These are phyloP conservation scores for Brachionus rubens DNA, from an alignment of 1,140 invertebrate genomes.

Conservation along the genomic window DNA sequence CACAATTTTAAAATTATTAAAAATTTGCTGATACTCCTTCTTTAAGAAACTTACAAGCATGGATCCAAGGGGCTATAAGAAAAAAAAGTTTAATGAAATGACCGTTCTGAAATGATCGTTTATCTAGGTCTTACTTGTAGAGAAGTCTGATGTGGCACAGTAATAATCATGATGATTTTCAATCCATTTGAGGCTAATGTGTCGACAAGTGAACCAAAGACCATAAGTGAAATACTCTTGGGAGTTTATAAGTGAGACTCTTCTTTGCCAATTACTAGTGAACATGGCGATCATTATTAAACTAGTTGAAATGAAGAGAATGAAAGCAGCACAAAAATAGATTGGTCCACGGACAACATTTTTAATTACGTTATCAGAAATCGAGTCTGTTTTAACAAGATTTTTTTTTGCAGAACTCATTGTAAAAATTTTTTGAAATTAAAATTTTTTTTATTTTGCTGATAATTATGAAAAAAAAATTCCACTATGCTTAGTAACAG, in stretches of 20 bases:
- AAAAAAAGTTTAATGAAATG: not conserved
- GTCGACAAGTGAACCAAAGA: conserved; percentile 40
- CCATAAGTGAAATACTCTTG: conserved; percentile 34
- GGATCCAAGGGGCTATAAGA: conserved; percentile 36
- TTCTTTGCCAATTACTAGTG: conserved; percentile 33
- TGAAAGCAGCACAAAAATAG: conserved; percentile 9
- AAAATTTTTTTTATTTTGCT: too few species aligned
- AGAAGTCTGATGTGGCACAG: not conserved
- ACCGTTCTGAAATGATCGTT: not conserved
- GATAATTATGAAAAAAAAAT: too few species aligned
- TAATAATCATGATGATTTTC: conserved; percentile 20
- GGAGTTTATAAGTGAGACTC: not conserved
- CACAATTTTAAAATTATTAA: not conserved
- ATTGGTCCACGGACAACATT: conserved; percentile 30
- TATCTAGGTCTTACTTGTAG: not conserved
- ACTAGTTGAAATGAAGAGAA: conserved; percentile 4
- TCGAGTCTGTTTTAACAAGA: not conserved
- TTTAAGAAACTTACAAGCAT: conserved; percentile 6
- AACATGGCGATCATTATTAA: conserved; percentile 31
- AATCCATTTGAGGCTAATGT: conserved; percentile 11
- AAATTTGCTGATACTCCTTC: too few species aligned
- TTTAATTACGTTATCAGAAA: not conserved
- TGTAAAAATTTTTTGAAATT: not conserved
- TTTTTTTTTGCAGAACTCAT: conserved; percentile 32
- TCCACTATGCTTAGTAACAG: too few species aligned